These are phyloP conservation scores for Corythaixoides concolor DNA, from an alignment of 2,113 vertebrate species.

Conservation along the genomic window DNA sequence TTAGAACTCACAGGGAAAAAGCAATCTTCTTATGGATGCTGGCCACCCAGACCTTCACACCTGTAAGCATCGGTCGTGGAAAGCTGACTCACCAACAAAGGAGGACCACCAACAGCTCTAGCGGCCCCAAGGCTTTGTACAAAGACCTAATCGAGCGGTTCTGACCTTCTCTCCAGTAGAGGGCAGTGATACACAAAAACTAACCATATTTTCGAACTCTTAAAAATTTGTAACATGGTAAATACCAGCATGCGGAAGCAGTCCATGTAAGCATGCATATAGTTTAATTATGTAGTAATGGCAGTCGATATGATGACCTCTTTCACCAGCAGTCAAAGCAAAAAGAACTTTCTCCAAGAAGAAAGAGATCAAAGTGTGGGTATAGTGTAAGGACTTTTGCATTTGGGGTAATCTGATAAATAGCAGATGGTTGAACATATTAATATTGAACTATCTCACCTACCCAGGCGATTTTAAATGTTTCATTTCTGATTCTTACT, in stretches of 20 bases:
- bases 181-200: constrained; percentile 52
- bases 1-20: background rate
- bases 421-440: background rate
- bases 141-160: accelerated
- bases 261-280: background rate
- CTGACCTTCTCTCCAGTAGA: constrained; percentile 47
- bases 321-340: background rate
- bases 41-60: background rate
- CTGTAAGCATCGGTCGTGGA: accelerated
- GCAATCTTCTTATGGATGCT: background rate
- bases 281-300: background rate
- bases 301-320: background rate
- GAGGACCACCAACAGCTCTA: no score
- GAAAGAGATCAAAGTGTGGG: background rate
- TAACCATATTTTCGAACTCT: background rate
- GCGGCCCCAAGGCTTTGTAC: accelerated
- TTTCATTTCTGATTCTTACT: background rate
- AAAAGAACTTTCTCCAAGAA: background rate
- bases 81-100: background rate
- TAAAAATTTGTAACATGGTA: no score
- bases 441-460: background rate
- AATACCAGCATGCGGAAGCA: background rate
- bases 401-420: background rate
- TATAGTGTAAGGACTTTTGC: background rate
- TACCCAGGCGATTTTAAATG: background rate